Conservation (phyloP, 1,140 invertebrate genomes). For the Ostrea edulis region DNA sequence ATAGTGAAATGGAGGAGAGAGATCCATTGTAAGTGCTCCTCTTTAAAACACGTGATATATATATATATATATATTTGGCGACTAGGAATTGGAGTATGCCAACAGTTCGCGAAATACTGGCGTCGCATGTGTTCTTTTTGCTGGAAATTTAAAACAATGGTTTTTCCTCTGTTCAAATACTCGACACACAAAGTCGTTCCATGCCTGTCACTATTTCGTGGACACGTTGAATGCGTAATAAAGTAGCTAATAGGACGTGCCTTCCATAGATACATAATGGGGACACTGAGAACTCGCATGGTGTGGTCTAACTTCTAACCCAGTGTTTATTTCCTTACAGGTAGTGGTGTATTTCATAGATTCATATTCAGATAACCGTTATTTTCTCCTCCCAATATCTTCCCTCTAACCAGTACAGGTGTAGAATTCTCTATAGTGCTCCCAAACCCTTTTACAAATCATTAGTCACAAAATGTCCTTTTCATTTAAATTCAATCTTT, state of each 20-base stretch:
- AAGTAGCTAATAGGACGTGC: not conserved
- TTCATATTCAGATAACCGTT: not conserved
- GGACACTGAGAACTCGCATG: slow-evolving; percentile 25
- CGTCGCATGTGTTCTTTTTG: not conserved
- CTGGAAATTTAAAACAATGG: no score
- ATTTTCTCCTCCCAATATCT: not conserved
- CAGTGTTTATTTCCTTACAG: slow-evolving; percentile 33
- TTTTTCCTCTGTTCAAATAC: not conserved
- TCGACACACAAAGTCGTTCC: not conserved
- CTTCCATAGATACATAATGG: not conserved
- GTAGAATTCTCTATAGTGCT: not conserved
- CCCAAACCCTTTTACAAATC: not conserved
- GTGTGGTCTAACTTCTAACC: slow-evolving; percentile 40
- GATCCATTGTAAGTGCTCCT: slow-evolving; percentile 55
- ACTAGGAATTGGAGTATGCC: slow-evolving; percentile 20
- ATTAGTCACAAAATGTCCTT: not conserved
- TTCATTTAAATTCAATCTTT: slow-evolving; percentile 37
- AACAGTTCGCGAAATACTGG: slow-evolving; percentile 30
- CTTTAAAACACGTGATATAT: not conserved
- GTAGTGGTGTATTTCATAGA: slow-evolving; percentile 47
- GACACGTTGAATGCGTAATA: not conserved
- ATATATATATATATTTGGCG: not conserved
- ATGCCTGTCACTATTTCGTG: slow-evolving; percentile 6
- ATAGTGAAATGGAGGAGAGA: slow-evolving; percentile 56
- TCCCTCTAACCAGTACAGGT: not conserved